A percentile compares a stretch with the other conserved stretches of the same genome.
Conservation (phyloP, 1,140 invertebrate species). For the Drosophila erecta region DNA sequence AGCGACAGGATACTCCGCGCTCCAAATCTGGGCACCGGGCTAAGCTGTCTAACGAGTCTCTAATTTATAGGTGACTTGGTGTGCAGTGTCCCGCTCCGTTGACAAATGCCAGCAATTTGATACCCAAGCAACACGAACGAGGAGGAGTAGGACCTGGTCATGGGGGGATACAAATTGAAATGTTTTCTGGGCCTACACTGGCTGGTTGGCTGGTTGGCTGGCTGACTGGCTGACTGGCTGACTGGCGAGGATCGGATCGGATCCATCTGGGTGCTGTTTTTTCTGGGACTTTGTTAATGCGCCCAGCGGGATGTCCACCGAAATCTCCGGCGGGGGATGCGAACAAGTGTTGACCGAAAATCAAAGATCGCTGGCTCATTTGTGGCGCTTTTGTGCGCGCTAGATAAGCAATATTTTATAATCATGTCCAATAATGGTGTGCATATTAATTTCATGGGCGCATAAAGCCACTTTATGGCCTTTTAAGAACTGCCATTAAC, state of each 20-base stretch:
- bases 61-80: slow-evolving; percentile 68
- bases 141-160: neutral
- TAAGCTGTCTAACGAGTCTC: slow-evolving; percentile 65
- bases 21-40: neutral
- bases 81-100: slow-evolving; percentile 39
- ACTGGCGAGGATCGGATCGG: slow-evolving; percentile 13
- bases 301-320: slow-evolving; percentile 52
- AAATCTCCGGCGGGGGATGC: slow-evolving; percentile 15
- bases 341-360: slow-evolving; percentile 70
- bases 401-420: slow-evolving; percentile 80
- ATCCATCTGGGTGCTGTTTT: slow-evolving; percentile 26
- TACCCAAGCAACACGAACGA: slow-evolving; percentile 43
- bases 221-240: slow-evolving; percentile 6
- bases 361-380: slow-evolving; percentile 69
- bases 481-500: slow-evolving; percentile 81
- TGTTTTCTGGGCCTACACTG: slow-evolving; percentile 56
- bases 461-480: slow-evolving; percentile 81
- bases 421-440: slow-evolving; percentile 80
- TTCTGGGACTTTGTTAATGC: slow-evolving; percentile 74
- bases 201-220: slow-evolving; percentile 8
- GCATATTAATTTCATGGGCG: slow-evolving; percentile 79
- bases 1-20: slow-evolving; percentile 8
- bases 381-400: slow-evolving; percentile 70
- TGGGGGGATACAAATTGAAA: slow-evolving; percentile 69
- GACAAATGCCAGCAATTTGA: slow-evolving; percentile 79